These are phyloP conservation scores for Caenorhabditis afra DNA, from an alignment of 2,888 invertebrate species.

Conservation along the genomic window DNA sequence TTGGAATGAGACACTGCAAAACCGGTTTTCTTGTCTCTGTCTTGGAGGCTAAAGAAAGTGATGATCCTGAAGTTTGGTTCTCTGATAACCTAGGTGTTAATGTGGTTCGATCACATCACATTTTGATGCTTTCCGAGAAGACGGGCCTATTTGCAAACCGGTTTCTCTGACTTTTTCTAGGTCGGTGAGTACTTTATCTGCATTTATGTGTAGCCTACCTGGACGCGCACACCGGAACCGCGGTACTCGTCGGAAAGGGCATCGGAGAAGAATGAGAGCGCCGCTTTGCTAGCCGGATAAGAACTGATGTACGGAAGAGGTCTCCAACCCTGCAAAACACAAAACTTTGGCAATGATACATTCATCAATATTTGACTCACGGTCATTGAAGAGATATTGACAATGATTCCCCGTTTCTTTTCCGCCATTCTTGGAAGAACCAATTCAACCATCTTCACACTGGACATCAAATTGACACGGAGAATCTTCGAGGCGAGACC, in stretches of 20 bases:
- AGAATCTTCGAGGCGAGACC: slow-evolving; percentile 77
- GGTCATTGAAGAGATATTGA: slow-evolving; percentile 79
- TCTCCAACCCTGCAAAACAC: slow-evolving; percentile 75
- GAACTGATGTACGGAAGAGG: slow-evolving; percentile 79
- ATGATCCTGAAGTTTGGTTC: too few species aligned
- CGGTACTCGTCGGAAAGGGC: slow-evolving; percentile 77
- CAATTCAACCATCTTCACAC: slow-evolving; percentile 76
- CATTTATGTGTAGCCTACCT: slow-evolving; percentile 55
- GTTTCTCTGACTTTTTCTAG: too few species aligned
- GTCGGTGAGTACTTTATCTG: too few species aligned
- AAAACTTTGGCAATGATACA: background rate
- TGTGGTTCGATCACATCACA: too few species aligned
- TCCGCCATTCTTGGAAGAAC: slow-evolving; percentile 79
- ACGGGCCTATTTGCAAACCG: too few species aligned
- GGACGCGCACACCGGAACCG: slow-evolving; percentile 74
- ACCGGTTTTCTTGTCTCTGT: background rate
- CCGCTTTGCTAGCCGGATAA: slow-evolving; percentile 79
- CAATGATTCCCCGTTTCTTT: slow-evolving; percentile 76
- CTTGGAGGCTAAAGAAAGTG: too few species aligned
- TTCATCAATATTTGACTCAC: slow-evolving; percentile 47
- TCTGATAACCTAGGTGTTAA: too few species aligned
- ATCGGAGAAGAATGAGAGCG: slow-evolving; percentile 78
- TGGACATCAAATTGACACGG: slow-evolving; percentile 76
- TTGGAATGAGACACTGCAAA: slow-evolving; percentile 77
- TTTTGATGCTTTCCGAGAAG: background rate